phyloP scores from a whole-genome alignment of 2,888 invertebrate genomes.

The Drosophila anomalata region DNA sequence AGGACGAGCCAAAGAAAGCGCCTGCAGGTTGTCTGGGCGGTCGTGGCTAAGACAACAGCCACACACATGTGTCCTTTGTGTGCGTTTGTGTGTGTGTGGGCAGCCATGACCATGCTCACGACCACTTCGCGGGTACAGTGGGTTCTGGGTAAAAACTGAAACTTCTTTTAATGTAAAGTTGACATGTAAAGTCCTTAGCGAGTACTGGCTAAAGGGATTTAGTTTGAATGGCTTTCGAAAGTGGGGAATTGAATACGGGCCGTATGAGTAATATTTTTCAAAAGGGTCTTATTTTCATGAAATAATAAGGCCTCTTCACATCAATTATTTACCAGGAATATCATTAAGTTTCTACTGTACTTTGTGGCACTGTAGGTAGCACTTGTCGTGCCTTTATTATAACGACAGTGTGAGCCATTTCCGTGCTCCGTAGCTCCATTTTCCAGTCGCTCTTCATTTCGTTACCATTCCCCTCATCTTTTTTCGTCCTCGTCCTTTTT shows the following conservation, averaged over 20 bases:
- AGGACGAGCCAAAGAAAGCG: constrained; percentile 5
- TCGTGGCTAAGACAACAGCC: constrained; percentile 39
- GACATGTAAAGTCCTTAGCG: constrained; percentile 1
- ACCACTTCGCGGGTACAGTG: constrained; percentile 38
- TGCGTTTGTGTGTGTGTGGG: constrained; percentile 3
- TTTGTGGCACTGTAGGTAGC: background rate
- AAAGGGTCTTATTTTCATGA: too few species aligned
- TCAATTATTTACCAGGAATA: background rate
- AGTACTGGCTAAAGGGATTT: background rate
- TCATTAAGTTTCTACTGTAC: background rate
- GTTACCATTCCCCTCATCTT: constrained; percentile 29
- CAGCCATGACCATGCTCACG: constrained; percentile 50
- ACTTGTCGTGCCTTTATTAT: constrained; percentile 62
- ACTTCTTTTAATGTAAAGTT: too few species aligned
- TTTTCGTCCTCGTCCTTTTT: constrained; percentile 23
- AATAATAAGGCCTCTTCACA: background rate
- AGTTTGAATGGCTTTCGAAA: background rate
- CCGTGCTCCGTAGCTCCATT: constrained; percentile 58
- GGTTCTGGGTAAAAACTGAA: background rate
- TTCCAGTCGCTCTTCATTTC: constrained; percentile 52
- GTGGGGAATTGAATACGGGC: background rate
- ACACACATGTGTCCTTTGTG: constrained; percentile 22
- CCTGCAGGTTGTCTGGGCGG: constrained; percentile 51
- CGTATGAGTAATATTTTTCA: background rate
- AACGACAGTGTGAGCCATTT: constrained; percentile 71